Base-by-base conservation (phyloP, 2,888 invertebrate genomes). In the Protula sp. region DNA sequence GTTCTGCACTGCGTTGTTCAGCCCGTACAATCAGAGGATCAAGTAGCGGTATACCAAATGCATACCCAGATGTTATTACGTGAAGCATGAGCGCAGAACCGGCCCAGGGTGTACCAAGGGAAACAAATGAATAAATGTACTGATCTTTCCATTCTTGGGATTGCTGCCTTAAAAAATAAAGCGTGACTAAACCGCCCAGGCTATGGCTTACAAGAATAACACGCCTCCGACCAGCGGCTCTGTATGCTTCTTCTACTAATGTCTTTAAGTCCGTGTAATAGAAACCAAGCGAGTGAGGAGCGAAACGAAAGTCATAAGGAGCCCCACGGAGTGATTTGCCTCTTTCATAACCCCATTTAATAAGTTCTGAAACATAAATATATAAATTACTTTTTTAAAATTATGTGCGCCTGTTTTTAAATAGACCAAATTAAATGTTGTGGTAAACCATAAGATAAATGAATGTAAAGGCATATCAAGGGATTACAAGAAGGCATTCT, bases 121-220 rank as follows among this genome's bases (percentile, higher is more conserved):
- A 28, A 9, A 61, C 47, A 38, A 61, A 50, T 2, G 47, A 14
- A 62, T 86, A 84, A 51, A 97, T 87, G 47, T 59, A 61, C 9
- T 48, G 38, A 45, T 59, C 53, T 31, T 61, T 61, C 61, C 61
- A 61, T 3, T 30, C 51, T 29, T 59, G 66, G 0, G 84, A 83
- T 81, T 93, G 91, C 59, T 85, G 83, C 66, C 89, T 88, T 30
- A 94, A 83, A 81, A 95, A 94, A 71, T 89, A 87, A 61, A 90
- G 83, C 0, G 88, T 86, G 88, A 94, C 89, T 0, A 91, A 88
- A 4, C 91, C 92, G 0, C 95, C 95, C 94, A 97, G 94, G 71
- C 93, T 94, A 82, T 97, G 97, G 14, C 89, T 89, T 48, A 97
- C 77, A 2, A 94, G 79, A 0, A 94, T 89, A 14, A 94, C 88